Evolutionary conservation across 2,888 invertebrate species (phyloP), one percentile per base, ranked within the genome.

Genomic region (Tortrix viridana): DNA sequence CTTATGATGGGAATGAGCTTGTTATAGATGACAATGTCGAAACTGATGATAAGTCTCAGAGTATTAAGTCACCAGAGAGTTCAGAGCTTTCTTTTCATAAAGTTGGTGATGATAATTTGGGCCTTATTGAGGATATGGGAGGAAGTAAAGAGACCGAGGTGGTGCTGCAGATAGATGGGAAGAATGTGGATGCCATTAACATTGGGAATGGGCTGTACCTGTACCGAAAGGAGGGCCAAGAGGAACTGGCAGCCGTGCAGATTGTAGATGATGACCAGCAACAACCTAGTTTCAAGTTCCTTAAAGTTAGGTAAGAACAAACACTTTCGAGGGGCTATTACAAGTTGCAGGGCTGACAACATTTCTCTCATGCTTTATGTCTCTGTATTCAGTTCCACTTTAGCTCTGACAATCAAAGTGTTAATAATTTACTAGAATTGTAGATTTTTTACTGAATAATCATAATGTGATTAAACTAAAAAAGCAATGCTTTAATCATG

Each of bases 151-250:
- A 90, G 60, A 85, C 86, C 1, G 90, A 91, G 74, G 90, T 92
- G 68, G 82, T 88, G 66, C 80, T 92, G 52, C 87, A 89, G 57
- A 92, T 92, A 66, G 89, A 92, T 77, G 92, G 92, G 37, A 91
- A 84, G 67, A 89, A 89, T 74, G 88, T 92, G 50, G 87, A 92
- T 75, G 92, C 91, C 4, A 90, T 92, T 72, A 89, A 88, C 69
- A 92, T 92, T 73, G 92, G 92, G 2, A 90, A 92, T 71, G 89
- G 89, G 32, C 71, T 92, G 43, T 92, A 92, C 73, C 79, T 92
- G 71, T 92, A 92, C 70, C 79, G 92, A 56, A 88, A 85, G 65
- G 84, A 84, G 23, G 91, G 89, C 1, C 82, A 85, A 48, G 86
- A 88, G 62, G 92, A 92, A 67, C 72, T 92, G 44, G 91, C 91